These are phyloP conservation scores for Allacma fusca DNA, from an alignment of 2,888 invertebrate species.

Conservation along the genomic window DNA sequence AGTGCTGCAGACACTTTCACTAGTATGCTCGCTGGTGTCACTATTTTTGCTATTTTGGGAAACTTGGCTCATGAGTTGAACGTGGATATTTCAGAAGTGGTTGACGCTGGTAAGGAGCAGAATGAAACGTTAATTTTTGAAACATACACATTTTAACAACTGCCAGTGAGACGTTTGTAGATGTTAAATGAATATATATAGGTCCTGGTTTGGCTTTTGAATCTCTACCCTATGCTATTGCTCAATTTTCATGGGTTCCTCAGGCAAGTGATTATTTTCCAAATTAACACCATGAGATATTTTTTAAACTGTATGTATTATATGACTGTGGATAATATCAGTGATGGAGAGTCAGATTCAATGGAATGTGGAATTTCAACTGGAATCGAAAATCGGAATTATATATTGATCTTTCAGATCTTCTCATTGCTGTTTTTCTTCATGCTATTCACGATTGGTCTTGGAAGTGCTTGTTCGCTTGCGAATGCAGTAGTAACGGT, in stretches of 20 bases:
- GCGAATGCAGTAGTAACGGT: slow-evolving; percentile 67
- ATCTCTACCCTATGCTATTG: slow-evolving; percentile 84
- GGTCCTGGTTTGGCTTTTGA: slow-evolving; percentile 79
- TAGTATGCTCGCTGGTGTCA: slow-evolving; percentile 80
- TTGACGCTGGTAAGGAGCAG: slow-evolving; percentile 67
- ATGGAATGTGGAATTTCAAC: no score
- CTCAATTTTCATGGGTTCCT: slow-evolving; percentile 76
- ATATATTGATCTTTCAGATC: slow-evolving; percentile 63
- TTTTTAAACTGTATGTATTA: no score
- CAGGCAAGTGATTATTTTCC: slow-evolving; percentile 69
- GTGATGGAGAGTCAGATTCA: no score
- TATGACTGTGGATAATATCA: no score
- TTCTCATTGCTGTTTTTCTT: slow-evolving; percentile 70
- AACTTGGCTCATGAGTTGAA: slow-evolving; percentile 75
- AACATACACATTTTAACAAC: no score
- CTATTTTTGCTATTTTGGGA: slow-evolving; percentile 74
- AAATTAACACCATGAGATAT: background rate
- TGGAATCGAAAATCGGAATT: no score
- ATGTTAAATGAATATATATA: no score
- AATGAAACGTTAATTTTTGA: background rate
- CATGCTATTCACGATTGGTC: slow-evolving; percentile 69
- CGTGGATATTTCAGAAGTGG: slow-evolving; percentile 71
- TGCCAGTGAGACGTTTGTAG: no score
- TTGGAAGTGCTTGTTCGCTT: slow-evolving; percentile 68
- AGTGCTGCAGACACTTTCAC: slow-evolving; percentile 84